Base-by-base conservation (phyloP, 1,140 invertebrate genomes). In the Micrasema minimum region DNA sequence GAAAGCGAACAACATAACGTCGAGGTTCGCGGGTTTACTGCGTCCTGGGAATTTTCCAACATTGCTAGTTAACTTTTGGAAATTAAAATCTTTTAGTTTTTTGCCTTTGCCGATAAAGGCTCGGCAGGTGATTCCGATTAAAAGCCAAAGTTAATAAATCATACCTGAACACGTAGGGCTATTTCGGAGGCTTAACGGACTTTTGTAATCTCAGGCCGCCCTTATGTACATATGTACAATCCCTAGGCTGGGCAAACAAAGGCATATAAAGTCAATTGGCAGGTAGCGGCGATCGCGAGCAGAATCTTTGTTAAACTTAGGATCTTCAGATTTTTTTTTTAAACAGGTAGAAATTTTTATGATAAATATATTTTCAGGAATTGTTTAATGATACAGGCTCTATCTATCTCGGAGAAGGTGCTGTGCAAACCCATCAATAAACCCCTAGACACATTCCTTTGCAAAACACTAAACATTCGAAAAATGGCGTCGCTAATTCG, bases 301-400 rank as follows among this genome's bases (percentile, higher is more conserved):
- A 14, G 12, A 66, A 69, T 70, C 61, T 64, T 70, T 70, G 68
- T 65, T 37, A 20, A 31, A 38, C 31, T 26, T n/a, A 20, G 41
- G 41, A 35, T 22, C 43, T 50, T 55, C 37, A 12, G 23, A 31
- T 70, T 70, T 70, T 70, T 70, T 70, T 70, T 62, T 35, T 4
- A 48, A 37, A 70, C 68, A 70, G 68, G 68, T 70, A 70, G 61
- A 70, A 51, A 70, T 51, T 64, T 70, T 70, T 70, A 70, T 70
- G 68, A 70, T 70, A 70, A 70, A 70, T 70, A 70, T 51, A 41
- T 26, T 69, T 69, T 61, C 46, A 18, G 55, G 67, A 69, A 69
- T 69, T 59, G 66, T 43, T 59, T 57, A 69, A 69, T 59, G 66
- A 59, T 69, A 68, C 35, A 51, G 35, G 31, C 45, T 51, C 12